A percentile compares a stretch with the other conserved stretches of the same genome.
Conservation (phyloP, 2,797 vertebrate genomes). For the Cynopterus sphinx region DNA sequence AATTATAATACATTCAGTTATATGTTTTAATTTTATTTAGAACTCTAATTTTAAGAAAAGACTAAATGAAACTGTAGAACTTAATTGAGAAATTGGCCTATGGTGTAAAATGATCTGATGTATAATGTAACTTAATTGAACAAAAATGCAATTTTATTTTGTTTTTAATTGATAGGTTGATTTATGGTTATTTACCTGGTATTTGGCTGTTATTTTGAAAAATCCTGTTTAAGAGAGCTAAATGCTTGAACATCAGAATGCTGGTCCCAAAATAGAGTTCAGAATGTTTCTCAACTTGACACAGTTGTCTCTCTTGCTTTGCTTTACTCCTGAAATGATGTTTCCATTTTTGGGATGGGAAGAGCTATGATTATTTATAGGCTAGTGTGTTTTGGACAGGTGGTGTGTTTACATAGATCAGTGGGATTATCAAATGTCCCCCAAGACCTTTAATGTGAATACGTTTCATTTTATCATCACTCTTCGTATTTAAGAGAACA, state of each 20-base stretch:
- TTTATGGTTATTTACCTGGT: not conserved
- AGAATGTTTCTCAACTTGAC: constrained; percentile 64
- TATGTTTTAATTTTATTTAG: constrained; percentile 50
- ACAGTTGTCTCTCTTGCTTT: constrained; percentile 60
- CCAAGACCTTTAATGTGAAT: constrained; percentile 46
- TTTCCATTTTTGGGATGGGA: constrained; percentile 70
- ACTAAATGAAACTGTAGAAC: constrained; percentile 36
- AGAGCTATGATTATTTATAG: constrained; percentile 75
- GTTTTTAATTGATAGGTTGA: constrained; percentile 47
- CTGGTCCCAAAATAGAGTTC: constrained; percentile 60
- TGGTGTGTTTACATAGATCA: constrained; percentile 66
- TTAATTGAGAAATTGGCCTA: not conserved
- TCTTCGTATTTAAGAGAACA: constrained; percentile 50
- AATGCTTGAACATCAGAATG: constrained; percentile 50
- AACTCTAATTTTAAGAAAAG: constrained; percentile 18
- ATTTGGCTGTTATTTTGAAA: constrained; percentile 27
- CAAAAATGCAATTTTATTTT: constrained; percentile 46
- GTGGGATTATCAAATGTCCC: constrained; percentile 57
- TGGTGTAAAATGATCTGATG: constrained; percentile 31
- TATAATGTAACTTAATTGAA: constrained; percentile 32
- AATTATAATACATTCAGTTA: not conserved
- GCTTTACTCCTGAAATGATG: constrained; percentile 70
- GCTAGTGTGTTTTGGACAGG: constrained; percentile 61
- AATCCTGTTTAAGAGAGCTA: constrained; percentile 48
- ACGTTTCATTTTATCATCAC: constrained; percentile 41